Base-by-base conservation (phyloP, 2,797 vertebrate genomes). In the Anomalospiza imberbis region DNA sequence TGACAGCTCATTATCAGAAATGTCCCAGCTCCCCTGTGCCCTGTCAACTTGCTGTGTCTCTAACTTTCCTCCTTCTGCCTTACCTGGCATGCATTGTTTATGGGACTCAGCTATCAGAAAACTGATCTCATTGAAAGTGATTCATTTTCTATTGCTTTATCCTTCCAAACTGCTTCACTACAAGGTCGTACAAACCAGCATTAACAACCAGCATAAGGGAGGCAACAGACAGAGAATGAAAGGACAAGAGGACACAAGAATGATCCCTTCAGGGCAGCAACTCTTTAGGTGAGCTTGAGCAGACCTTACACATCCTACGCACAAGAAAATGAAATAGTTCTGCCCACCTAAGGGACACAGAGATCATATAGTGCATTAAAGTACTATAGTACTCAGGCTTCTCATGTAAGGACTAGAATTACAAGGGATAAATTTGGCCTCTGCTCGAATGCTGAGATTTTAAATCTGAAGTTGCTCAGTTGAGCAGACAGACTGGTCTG, bases 51-150 rank as follows among this genome's bases (percentile, higher is more conserved):
- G 8, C 19, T 2, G 3, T 0, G 1, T 32, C 47, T 75, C 25
- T 32, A 53, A 36, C 57, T 28, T 71, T 50, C 55, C 31, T 78
- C 12, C 50, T 50, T 32, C 63, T 63, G 38, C 78, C 61, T 65
- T 44, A 85, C 53, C 47, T 60, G 40, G 44, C 70, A 57, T 0
- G 0, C 1, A 7, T 1, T 45, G 42, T 21, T 68, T 26, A 7
- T 5, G 2, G 4, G 38, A 72, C 44, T 62, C 14, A 10, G 73
- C 25, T 45, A 79, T 16, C 38, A 58, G 50, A 57, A 90, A 65
- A 75, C 18, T 54, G 26, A 47, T 18, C 42, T 24, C 38, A 38
- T n/a, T 5, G 47, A 3, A 81, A 75, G 54, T 10, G 28, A 71
- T 57, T 77, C 3, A 38, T 70, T 66, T 82, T 45, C 55, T 76